These are phyloP conservation scores for Agonopterix alstromeriana DNA, from an alignment of 2,888 invertebrate species.

Conservation along the genomic window DNA sequence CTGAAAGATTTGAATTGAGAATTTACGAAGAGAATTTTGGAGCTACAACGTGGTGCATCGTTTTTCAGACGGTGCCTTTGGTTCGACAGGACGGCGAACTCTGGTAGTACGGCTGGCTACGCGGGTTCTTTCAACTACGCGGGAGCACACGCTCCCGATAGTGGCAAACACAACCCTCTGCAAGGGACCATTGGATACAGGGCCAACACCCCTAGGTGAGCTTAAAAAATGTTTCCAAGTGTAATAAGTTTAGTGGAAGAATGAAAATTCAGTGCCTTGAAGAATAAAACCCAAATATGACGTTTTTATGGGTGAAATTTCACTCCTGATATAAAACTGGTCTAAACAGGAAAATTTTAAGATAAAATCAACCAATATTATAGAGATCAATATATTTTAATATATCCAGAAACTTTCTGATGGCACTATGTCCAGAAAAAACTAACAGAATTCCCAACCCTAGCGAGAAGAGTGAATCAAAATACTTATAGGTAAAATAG, in stretches of 20 bases:
- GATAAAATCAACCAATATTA: too few species aligned
- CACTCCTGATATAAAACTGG: too few species aligned
- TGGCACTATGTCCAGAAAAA: too few species aligned
- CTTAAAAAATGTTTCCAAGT: constrained; percentile 14
- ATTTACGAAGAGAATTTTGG: not conserved
- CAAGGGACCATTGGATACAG: constrained; percentile 76
- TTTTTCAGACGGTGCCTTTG: constrained; percentile 81
- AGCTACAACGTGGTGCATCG: constrained; percentile 52
- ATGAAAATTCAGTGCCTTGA: too few species aligned
- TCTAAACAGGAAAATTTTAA: too few species aligned
- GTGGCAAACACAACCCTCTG: constrained; percentile 68
- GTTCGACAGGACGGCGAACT: constrained; percentile 82
- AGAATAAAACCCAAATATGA: not conserved
- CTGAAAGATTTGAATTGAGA: constrained; percentile 5
- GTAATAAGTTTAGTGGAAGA: not conserved
- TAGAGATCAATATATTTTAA: too few species aligned
- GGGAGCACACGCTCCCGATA: constrained; percentile 68
- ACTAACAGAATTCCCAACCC: too few species aligned
- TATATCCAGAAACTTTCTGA: too few species aligned
- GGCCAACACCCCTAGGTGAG: constrained; percentile 81
- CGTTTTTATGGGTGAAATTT: not conserved
- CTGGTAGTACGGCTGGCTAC: constrained; percentile 80
- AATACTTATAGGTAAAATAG: too few species aligned
- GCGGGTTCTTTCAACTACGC: constrained; percentile 60
- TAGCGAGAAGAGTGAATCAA: too few species aligned